phyloP scores from a whole-genome alignment of 2,888 invertebrate species.

The Chloromyia formosa region DNA sequence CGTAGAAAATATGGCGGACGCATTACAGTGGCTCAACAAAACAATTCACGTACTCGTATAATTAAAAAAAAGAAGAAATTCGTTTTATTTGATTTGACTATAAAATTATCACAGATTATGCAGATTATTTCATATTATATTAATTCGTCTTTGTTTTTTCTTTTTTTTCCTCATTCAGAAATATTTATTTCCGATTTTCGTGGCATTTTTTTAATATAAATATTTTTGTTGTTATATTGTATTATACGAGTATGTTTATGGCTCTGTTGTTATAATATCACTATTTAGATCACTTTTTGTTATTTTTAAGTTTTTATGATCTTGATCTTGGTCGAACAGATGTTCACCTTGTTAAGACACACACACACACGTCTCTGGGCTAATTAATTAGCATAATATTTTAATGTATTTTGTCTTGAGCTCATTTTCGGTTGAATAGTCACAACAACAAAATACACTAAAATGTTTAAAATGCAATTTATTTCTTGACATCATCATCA shows the following conservation, averaged over 20 bases:
- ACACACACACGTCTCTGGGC: conserved; percentile 1
- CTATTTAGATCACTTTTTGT: conserved; percentile 7
- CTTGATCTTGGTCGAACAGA: neutral
- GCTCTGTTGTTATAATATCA: neutral
- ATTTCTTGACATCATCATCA: neutral
- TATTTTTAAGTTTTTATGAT: neutral
- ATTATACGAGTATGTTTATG: neutral
- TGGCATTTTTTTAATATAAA: too few species aligned
- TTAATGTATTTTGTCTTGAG: conserved; percentile 6
- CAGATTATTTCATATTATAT: neutral
- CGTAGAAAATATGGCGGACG: conserved; percentile 10
- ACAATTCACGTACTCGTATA: neutral
- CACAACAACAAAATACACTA: neutral
- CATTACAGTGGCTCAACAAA: conserved; percentile 24
- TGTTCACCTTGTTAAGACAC: neutral
- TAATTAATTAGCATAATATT: conserved; percentile 32
- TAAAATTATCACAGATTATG: conserved; percentile 18
- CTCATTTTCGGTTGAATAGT: conserved; percentile 14
- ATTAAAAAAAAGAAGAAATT: too few species aligned
- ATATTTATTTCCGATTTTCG: too few species aligned
- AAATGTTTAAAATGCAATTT: neutral
- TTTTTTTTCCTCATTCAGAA: too few species aligned
- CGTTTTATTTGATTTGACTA: neutral
- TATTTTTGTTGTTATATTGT: too few species aligned
- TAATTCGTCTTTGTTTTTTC: too few species aligned